Base-by-base conservation (phyloP, 2,797 vertebrate species). In the Coendou prehensilis region DNA sequence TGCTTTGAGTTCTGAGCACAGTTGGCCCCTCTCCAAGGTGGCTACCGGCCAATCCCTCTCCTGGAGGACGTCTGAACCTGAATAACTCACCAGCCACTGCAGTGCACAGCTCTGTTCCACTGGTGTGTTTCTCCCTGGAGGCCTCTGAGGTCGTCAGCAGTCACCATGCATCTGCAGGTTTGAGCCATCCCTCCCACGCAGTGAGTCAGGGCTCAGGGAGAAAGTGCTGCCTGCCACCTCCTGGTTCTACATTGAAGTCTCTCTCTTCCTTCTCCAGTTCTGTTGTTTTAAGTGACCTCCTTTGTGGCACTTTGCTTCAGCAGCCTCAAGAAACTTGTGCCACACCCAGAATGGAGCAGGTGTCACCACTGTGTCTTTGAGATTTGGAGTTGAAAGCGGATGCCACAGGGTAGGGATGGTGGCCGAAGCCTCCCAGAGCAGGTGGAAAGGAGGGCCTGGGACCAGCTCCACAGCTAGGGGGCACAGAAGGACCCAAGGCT, bases 381-480 rank as follows among this genome's bases (percentile, higher is more conserved):
- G 20, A 41, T 63, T 73, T 33, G 37, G 30, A 28, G 2, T 0
- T 26, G 52, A 45, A 75, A 22, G 37, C 4, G 2, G 37, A 52
- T 41, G 33, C 26, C 28, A 5, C 20, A 13, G 6, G 59, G 14
- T 14, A 67, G 33, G 11, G 26, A 59, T 13, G 11, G 11, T 52
- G 9, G 28, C 37, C 17, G 14, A 17, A 10, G 59, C 9, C 28
- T 41, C 57, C 47, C 47, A 37, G 54, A 61, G n/a, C 1, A 26
- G 56, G 28, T 30, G 41, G 17, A 11, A 30, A 63, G 15, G 2
- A 9, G 3, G 5, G 13, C 2, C 1, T 2, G 23, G 30, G 7
- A 45, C 47, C 4, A 30, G 64, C 30, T 37, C 28, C 61, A 45
- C 54, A 59, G 9, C 28, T 13, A 11, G 3, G 37, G 37, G 41